Percentiles rank a stretch among this genome's conserved stretches.
phyloP scores from a whole-genome alignment of 2,888 invertebrate species.

The Cheilosia grossa region DNA sequence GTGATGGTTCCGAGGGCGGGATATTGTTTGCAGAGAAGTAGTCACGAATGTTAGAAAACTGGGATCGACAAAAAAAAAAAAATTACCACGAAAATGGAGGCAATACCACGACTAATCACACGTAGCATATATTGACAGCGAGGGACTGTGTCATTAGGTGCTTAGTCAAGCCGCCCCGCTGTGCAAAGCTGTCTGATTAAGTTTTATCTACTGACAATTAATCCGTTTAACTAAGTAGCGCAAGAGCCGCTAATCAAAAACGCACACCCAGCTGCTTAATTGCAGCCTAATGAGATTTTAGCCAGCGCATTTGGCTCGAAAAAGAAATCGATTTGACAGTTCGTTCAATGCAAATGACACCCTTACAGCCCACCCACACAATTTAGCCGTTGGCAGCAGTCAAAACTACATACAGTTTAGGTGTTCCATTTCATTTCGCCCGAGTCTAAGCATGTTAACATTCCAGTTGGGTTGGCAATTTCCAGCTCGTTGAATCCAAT shows the following conservation, averaged over 20 bases:
- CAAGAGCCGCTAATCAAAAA: slow-evolving; percentile 9
- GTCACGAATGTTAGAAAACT: slow-evolving; percentile 59
- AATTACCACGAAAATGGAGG: too few relatives aligned
- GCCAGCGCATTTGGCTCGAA: slow-evolving; percentile 18
- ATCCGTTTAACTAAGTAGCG: slow-evolving; percentile 44
- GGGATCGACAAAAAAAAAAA: neutral
- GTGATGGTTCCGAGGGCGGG: slow-evolving; percentile 39
- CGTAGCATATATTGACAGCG: too few relatives aligned
- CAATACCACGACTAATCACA: too few relatives aligned
- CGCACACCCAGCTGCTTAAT: slow-evolving; percentile 48
- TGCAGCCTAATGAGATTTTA: slow-evolving; percentile 66
- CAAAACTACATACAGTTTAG: slow-evolving; percentile 8
- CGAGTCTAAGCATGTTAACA: slow-evolving; percentile 67
- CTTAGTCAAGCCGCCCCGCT: too few relatives aligned
- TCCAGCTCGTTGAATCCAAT: slow-evolving; percentile 75
- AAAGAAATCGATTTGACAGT: slow-evolving; percentile 67
- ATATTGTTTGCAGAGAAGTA: slow-evolving; percentile 57
- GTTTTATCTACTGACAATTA: slow-evolving; percentile 22
- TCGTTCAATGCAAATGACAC: slow-evolving; percentile 22
- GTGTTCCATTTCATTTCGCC: slow-evolving; percentile 49
- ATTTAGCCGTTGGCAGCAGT: too few relatives aligned
- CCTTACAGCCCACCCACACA: too few relatives aligned
- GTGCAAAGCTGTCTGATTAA: slow-evolving; percentile 5
- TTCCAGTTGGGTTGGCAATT: slow-evolving; percentile 74
- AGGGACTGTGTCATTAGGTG: too few relatives aligned